Conservation (phyloP, 1,140 invertebrate genomes). For the Drosophila littoralis region DNA sequence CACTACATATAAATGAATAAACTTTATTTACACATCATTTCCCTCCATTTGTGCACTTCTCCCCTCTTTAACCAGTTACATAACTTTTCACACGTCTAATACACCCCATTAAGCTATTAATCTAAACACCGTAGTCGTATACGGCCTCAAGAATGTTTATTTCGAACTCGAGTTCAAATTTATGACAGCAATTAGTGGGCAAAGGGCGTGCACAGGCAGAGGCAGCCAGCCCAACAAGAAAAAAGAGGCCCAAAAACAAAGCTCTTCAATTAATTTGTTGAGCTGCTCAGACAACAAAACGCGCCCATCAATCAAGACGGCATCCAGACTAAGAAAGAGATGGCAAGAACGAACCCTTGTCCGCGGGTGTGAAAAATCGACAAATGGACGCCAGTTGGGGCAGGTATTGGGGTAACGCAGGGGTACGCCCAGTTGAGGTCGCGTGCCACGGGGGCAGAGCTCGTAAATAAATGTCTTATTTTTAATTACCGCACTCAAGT, state of each 20-base stretch:
- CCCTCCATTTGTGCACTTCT: background rate
- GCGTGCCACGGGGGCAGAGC: slow-evolving; percentile 55
- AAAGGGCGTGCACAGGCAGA: slow-evolving; percentile 46
- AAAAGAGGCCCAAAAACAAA: slow-evolving; percentile 30
- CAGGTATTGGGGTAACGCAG: background rate
- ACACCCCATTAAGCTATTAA: slow-evolving; percentile 41
- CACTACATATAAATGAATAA: background rate
- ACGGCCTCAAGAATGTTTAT: slow-evolving; percentile 41
- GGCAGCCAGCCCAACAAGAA: slow-evolving; percentile 10
- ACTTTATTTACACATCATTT: background rate
- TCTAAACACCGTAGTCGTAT: background rate
- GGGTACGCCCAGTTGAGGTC: slow-evolving; percentile 42
- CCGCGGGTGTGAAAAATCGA: slow-evolving; percentile 62
- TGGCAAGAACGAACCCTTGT: slow-evolving; percentile 19
- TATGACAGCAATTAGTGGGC: slow-evolving; percentile 77
- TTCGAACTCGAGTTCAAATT: slow-evolving; percentile 59
- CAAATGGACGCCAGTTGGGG: slow-evolving; percentile 21
- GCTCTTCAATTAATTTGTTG: slow-evolving; percentile 77
- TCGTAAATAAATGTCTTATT: slow-evolving; percentile 76
- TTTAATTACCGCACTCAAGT: slow-evolving; percentile 77
- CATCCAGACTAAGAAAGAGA: slow-evolving; percentile 26
- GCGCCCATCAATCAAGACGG: slow-evolving; percentile 68
- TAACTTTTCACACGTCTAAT: slow-evolving; percentile 20
- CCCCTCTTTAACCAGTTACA: background rate
- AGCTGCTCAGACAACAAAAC: slow-evolving; percentile 62